A percentile compares a stretch with the other conserved stretches of the same genome.
Evolutionary conservation across 2,113 vertebrate species (phyloP).

Genomic region (Mohoua ochrocephala): DNA sequence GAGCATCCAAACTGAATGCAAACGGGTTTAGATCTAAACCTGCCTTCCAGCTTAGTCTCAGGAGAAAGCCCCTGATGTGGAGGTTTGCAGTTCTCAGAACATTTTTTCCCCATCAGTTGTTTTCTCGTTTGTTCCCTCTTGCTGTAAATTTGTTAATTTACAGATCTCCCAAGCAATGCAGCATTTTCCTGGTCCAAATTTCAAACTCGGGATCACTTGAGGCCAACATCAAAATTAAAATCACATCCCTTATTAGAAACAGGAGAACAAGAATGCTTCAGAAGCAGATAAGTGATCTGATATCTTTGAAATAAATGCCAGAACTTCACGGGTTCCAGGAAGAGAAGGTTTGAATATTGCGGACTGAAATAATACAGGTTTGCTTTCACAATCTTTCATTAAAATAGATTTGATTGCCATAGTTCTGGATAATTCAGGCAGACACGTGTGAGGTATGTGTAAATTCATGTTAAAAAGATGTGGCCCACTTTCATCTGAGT

Average conservation of each 20-base stretch:
- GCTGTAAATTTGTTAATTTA: background rate
- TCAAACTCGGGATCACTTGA: background rate
- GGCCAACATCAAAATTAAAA: background rate
- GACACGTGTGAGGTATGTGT: rapidly evolving
- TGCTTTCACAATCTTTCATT: background rate
- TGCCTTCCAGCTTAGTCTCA: rapidly evolving
- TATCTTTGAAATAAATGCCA: background rate
- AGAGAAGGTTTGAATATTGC: background rate
- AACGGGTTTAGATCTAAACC: background rate
- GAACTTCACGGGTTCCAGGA: rapidly evolving
- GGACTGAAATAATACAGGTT: background rate
- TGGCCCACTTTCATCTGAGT: background rate
- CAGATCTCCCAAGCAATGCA: background rate
- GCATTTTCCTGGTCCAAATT: background rate
- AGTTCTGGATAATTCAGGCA: background rate
- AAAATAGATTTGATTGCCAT: background rate
- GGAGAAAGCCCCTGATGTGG: background rate
- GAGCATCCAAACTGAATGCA: background rate
- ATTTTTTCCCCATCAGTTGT: background rate
- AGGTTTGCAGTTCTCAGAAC: background rate
- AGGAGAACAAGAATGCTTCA: background rate
- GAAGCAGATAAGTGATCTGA: background rate
- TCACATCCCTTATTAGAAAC: background rate
- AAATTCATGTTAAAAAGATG: background rate
- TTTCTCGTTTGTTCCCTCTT: background rate